Percentiles rank a stretch among this genome's conserved stretches.
Evolutionary conservation across 23 tunicate species (phyloP).

Genomic region (Botrylloides violaceus): DNA sequence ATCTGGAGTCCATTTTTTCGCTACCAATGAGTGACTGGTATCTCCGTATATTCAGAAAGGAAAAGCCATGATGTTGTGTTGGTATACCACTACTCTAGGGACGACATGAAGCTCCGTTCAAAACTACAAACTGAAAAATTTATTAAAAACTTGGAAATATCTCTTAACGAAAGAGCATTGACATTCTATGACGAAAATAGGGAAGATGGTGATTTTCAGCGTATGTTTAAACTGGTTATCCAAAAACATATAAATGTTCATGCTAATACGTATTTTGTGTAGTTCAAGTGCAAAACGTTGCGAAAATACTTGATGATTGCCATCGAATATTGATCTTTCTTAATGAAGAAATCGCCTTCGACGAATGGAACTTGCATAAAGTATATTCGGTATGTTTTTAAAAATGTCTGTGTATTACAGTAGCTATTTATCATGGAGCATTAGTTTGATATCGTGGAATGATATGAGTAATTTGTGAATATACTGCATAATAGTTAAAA

Average conservation of each 20-base stretch:
- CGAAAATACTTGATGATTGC: background rate
- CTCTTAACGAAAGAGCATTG: background rate
- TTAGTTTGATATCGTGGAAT: too few relatives aligned
- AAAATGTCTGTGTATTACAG: too few relatives aligned
- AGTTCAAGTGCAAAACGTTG: conserved; percentile 11
- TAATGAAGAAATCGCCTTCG: conserved; percentile 1
- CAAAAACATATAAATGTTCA: too few relatives aligned
- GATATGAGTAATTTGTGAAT: too few relatives aligned
- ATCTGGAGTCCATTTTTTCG: too few relatives aligned
- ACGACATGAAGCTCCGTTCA: background rate
- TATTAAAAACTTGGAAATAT: background rate
- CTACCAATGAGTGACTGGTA: too few relatives aligned
- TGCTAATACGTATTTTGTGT: background rate
- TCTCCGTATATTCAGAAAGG: too few relatives aligned
- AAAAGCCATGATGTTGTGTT: background rate
- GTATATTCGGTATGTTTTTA: conserved; percentile 2
- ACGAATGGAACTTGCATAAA: conserved; percentile 10
- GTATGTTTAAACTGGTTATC: too few relatives aligned
- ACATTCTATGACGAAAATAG: conserved; percentile 3
- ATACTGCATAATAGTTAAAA: too few relatives aligned
- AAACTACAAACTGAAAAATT: background rate
- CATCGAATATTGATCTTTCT: conserved; percentile 1
- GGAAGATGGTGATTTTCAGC: background rate
- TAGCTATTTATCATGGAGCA: too few relatives aligned
- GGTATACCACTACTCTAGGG: conserved; percentile 2